These are phyloP conservation scores for Sepioteuthis lessoniana DNA, from an alignment of 2,888 invertebrate genomes.

Conservation along the genomic window DNA sequence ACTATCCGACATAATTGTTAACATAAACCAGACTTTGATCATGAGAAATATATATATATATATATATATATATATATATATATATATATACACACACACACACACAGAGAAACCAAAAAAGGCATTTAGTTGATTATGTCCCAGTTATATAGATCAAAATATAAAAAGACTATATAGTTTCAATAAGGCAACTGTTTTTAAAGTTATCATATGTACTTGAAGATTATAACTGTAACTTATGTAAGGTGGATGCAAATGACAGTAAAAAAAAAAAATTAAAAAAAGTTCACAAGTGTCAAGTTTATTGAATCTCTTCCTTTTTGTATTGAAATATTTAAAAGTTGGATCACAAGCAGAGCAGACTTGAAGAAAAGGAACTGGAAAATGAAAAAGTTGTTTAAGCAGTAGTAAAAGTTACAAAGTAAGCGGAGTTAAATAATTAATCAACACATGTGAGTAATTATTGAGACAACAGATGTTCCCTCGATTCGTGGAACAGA, in stretches of 20 bases:
- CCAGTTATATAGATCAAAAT: not conserved
- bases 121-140: not conserved
- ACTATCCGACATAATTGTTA: too few species aligned
- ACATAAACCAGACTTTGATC: too few species aligned
- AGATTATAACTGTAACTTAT: not conserved
- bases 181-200: not conserved
- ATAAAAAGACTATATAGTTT: not conserved
- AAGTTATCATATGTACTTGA: not conserved
- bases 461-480: not conserved
- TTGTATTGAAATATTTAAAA: too few species aligned
- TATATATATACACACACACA: too few species aligned
- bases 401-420: not conserved
- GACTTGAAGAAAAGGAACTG: not conserved
- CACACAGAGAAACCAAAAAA: too few species aligned
- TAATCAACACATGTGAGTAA: not conserved
- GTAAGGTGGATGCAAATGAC: not conserved
- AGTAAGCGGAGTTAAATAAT: not conserved
- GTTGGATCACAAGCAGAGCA: not conserved
- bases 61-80: too few species aligned
- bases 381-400: not conserved
- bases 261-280: not conserved
- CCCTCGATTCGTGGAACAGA: not conserved
- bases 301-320: too few species aligned
- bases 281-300: not conserved
- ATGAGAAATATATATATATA: too few species aligned